Base-by-base conservation (phyloP, 2,888 invertebrate genomes). In the Microctonus hyperodae region DNA sequence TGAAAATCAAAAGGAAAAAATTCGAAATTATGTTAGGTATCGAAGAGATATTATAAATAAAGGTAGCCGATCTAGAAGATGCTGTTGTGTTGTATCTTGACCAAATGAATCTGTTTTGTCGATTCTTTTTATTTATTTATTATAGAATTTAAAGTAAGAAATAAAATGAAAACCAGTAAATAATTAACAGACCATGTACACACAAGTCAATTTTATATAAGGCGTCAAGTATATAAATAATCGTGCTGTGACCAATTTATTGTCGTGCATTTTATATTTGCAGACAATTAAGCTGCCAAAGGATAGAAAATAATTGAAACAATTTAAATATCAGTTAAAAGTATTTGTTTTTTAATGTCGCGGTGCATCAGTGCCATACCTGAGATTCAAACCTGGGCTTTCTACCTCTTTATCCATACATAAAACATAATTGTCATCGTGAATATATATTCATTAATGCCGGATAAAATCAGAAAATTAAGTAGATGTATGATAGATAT, bases 11-110 rank as follows among this genome's bases (percentile, higher is more conserved):
- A 40, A 67, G 73, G 9, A 80, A 78, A 64, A 79, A 76, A 53
- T 77, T 71, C 64, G 76, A 75, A 67, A 77, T 80, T 11, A 78
- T 9, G 76, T 80, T 53, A 78, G 75, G 59, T 80, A 74, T 68
- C 80, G 76, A 65, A 72, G 73, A 22, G 76, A 78, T 44, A 77
- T 80, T 51, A 72, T 74, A 6, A 72, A 60, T n/a, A 76, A 75
- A 62, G 78, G 76, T 63, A 68, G 75, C n/a, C 76, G 69, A 69
- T 79, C 81, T 68, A 73, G 74, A 60, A 79, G 77, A 65, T 80
- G 78, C 66, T 83, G 83, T 69, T 83, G 83, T 73, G 74, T 75
- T 13, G 56, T 81, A 55, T 78, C 75, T 20, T 79, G 72, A 73
- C 59, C 25, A 23, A 37, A 6, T 23, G 16, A 44, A 28, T 23